Conservation (phyloP, 64 coral and sea anemone species). For the Stichodactyla mertensii region DNA sequence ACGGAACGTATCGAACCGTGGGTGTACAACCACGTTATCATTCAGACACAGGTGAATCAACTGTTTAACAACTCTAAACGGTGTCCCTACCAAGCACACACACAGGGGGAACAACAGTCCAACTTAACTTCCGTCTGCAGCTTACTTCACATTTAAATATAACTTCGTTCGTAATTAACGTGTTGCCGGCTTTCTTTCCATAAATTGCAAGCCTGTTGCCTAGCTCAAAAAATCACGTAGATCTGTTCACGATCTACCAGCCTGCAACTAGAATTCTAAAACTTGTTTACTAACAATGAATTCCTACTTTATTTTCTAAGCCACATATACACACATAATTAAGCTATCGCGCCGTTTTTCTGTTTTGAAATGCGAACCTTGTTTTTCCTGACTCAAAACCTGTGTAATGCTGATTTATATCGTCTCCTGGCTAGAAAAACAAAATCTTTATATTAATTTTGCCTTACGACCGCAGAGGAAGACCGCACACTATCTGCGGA, state of each 20-base stretch:
- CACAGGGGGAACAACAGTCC: neutral
- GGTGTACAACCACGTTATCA: neutral
- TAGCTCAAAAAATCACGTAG: neutral
- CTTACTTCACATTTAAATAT: neutral
- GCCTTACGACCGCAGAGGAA: neutral
- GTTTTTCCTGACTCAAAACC: neutral
- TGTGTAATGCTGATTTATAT: neutral
- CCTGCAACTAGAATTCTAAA: neutral
- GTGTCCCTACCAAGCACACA: neutral
- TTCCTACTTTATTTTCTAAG: neutral
- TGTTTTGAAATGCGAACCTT: neutral
- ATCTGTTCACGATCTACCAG: neutral
- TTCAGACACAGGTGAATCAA: neutral
- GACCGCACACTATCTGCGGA: neutral
- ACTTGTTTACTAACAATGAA: neutral
- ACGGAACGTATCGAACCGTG: neutral
- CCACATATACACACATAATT: neutral
- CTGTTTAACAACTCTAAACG: neutral
- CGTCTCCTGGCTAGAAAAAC: neutral
- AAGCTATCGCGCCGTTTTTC: neutral
- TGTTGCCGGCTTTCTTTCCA: neutral
- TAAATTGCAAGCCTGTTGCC: neutral
- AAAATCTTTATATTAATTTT: neutral
- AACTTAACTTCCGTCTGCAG: neutral
- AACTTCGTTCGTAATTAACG: neutral